phyloP scores from a whole-genome alignment of 2,113 vertebrate species.

The Cyprinodon tularosa region DNA sequence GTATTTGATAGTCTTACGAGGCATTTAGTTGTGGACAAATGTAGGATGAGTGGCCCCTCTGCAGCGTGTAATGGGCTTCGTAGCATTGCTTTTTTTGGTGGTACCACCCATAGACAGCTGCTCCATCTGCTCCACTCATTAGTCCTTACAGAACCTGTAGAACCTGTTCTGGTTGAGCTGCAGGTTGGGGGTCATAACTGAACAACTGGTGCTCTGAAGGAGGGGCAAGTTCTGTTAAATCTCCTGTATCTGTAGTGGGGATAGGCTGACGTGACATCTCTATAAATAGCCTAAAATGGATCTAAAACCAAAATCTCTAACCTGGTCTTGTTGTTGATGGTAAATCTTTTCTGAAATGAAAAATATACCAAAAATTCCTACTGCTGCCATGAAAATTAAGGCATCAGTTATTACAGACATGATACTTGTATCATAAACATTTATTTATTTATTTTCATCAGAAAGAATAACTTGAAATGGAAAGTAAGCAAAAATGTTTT shows the following conservation, averaged over 20 bases:
- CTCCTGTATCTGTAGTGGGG: neutral
- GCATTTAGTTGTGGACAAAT: conserved; percentile 27
- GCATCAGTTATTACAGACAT: neutral
- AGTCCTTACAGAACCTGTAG: conserved; percentile 20
- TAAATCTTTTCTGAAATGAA: neutral
- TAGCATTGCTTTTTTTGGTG: neutral
- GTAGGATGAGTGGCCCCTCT: conserved; percentile 21
- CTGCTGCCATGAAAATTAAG: too few species aligned
- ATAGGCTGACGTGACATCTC: neutral
- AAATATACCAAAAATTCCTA: neutral
- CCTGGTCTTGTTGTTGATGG: neutral
- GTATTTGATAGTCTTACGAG: conserved; percentile 17
- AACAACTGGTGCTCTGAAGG: conserved; percentile 21
- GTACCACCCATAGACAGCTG: conserved; percentile 45
- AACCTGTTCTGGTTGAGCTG: conserved; percentile 45
- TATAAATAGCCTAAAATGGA: neutral
- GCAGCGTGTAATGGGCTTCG: neutral
- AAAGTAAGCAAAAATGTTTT: too few species aligned
- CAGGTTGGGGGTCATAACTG: conserved; percentile 35
- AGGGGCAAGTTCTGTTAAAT: neutral
- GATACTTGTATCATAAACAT: neutral
- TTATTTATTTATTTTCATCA: too few species aligned
- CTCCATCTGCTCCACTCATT: conserved; percentile 48
- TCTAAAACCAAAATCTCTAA: neutral
- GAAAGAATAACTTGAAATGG: too few species aligned